phyloP scores from a whole-genome alignment of 2,888 invertebrate genomes.

The Achlya flavicornis region DNA sequence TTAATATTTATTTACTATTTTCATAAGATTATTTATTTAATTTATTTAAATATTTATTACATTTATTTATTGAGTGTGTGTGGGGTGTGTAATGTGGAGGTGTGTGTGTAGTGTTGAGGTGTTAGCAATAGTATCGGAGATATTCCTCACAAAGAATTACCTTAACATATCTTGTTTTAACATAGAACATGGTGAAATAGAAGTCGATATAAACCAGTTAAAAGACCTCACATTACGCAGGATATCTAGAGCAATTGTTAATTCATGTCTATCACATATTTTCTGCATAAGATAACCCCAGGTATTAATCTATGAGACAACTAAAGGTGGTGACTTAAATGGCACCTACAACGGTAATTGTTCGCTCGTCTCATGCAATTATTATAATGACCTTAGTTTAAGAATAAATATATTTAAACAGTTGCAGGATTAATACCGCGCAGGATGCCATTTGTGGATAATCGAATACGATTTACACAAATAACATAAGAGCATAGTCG shows the following conservation, averaged over 20 bases:
- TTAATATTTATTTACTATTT: too few relatives aligned
- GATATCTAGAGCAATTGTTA: not conserved
- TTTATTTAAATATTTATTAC: too few relatives aligned
- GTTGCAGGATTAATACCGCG: slow-evolving; percentile 3
- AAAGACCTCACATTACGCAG: slow-evolving; percentile 1
- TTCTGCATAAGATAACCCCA: not conserved
- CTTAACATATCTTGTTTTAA: too few relatives aligned
- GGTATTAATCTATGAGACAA: not conserved
- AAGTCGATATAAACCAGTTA: not conserved
- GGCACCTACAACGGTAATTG: not conserved
- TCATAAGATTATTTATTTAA: too few relatives aligned
- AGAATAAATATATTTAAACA: slow-evolving; percentile 3
- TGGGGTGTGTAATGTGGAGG: too few relatives aligned
- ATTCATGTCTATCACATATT: slow-evolving; percentile 16
- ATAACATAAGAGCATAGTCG: slow-evolving; percentile 4
- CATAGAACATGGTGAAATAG: not conserved
- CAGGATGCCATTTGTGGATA: slow-evolving; percentile 4
- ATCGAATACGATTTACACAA: not conserved
- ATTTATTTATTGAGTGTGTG: too few relatives aligned
- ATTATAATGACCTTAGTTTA: slow-evolving; percentile 8
- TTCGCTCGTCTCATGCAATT: slow-evolving; percentile 2
- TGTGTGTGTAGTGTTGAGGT: too few relatives aligned
- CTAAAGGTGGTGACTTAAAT: slow-evolving; percentile 9
- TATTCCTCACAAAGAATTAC: not conserved
- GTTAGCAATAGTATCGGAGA: not conserved